Evolutionary conservation across 2,888 invertebrate genomes (phyloP).

Genomic region (Lycia hirtaria): DNA sequence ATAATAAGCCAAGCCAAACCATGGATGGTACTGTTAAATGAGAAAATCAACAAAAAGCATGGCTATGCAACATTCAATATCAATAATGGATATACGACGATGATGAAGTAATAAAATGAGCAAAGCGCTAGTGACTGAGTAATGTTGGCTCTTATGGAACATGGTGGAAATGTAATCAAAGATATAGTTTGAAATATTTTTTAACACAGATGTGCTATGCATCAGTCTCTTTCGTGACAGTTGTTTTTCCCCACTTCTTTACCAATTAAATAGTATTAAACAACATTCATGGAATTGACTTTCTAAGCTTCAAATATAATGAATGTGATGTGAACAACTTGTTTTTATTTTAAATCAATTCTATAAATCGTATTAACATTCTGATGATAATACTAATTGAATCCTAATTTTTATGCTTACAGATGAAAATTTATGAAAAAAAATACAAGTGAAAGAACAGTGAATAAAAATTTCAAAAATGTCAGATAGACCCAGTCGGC

Average conservation of each 20-base stretch:
- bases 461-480: constrained; percentile 32
- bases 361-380: constrained; percentile 31
- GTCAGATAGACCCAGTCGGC: constrained; percentile 49
- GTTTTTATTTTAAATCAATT: constrained; percentile 34
- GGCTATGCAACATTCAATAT: constrained; percentile 41
- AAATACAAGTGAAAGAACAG: constrained; percentile 10
- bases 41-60: constrained; percentile 42
- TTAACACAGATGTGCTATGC: constrained; percentile 45
- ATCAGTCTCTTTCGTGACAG: constrained; percentile 68
- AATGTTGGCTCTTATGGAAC: constrained; percentile 67
- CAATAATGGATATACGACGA: constrained; percentile 52
- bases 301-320: constrained; percentile 51
- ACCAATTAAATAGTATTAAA: constrained; percentile 23
- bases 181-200: constrained; percentile 73
- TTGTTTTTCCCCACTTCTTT: constrained; percentile 37
- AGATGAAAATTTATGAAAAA: constrained; percentile 52
- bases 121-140: constrained; percentile 64
- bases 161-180: constrained; percentile 84
- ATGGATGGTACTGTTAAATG: constrained; percentile 79
- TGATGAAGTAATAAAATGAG: constrained; percentile 61
- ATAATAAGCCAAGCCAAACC: too few relatives aligned
- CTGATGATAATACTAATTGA: constrained; percentile 42
- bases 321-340: constrained; percentile 34
- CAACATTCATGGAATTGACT: constrained; percentile 62
- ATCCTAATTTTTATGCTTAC: constrained; percentile 58